Evolutionary conservation across 1,140 invertebrate species (phyloP).

Genomic region (Fopius arisanus): DNA sequence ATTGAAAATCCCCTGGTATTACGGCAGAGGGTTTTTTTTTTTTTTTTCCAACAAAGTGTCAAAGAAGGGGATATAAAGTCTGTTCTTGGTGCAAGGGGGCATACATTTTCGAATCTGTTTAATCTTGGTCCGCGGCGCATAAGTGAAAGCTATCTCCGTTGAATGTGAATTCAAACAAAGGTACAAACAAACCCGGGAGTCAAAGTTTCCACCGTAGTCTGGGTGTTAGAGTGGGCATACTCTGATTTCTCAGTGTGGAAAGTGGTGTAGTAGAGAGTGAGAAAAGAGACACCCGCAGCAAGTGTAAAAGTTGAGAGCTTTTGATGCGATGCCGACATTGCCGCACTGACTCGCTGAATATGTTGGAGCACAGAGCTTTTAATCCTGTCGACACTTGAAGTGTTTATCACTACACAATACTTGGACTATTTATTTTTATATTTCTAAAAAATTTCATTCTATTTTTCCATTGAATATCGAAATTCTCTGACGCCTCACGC

Average conservation of each 20-base stretch:
- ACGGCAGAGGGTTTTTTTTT: not conserved
- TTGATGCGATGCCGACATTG: conserved; percentile 25
- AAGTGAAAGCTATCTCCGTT: conserved; percentile 64
- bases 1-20: not conserved
- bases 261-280: conserved; percentile 6
- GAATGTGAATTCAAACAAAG: conserved; percentile 65
- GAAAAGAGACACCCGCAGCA: conserved; percentile 25
- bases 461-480: too few relatives aligned
- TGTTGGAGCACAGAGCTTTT: not conserved
- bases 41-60: conserved; percentile 10
- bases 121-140: conserved; percentile 59
- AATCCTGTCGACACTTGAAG: too few relatives aligned
- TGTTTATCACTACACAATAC: too few relatives aligned
- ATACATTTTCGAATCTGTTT: conserved; percentile 65
- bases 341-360: not conserved
- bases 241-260: not conserved
- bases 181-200: conserved; percentile 59
- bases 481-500: too few relatives aligned
- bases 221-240: not conserved
- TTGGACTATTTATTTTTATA: too few relatives aligned
- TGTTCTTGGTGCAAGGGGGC: conserved; percentile 31
- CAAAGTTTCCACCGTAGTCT: conserved; percentile 46
- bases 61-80: not conserved
- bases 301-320: conserved; percentile 22
- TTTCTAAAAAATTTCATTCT: too few relatives aligned